These are phyloP conservation scores for Meghimatium bilineatum DNA, from an alignment of 2,888 invertebrate species.

Conservation along the genomic window DNA sequence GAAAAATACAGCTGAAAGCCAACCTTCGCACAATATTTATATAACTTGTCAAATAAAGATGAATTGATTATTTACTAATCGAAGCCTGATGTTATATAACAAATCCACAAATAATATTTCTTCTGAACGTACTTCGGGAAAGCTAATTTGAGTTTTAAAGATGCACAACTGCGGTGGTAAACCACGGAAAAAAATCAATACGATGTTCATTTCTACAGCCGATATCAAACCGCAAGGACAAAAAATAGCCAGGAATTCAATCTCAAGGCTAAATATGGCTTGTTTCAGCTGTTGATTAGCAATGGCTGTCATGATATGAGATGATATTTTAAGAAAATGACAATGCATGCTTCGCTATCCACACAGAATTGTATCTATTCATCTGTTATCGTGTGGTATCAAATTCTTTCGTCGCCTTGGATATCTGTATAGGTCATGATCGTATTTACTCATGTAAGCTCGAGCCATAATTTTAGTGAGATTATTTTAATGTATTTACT, in stretches of 20 bases:
- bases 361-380: background rate
- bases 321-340: background rate
- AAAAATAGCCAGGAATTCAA: background rate
- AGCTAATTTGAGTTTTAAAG: background rate
- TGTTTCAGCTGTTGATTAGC: conserved; percentile 1
- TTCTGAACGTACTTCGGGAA: background rate
- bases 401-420: background rate
- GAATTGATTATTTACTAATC: background rate
- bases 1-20: too few species aligned
- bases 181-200: conserved; percentile 12
- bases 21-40: too few species aligned
- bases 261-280: background rate
- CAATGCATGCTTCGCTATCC: too few species aligned
- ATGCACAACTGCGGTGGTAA: background rate
- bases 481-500: too few species aligned
- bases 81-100: background rate
- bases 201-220: background rate
- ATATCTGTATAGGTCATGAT: too few species aligned
- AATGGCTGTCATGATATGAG: background rate
- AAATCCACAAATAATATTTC: background rate
- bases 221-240: background rate
- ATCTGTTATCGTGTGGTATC: background rate
- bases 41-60: too few species aligned
- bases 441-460: too few species aligned
- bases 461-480: too few species aligned